Percentiles rank a stretch among this genome's conserved stretches.
phyloP scores from a whole-genome alignment of 2,113 vertebrate genomes.

The Nanger granti region DNA sequence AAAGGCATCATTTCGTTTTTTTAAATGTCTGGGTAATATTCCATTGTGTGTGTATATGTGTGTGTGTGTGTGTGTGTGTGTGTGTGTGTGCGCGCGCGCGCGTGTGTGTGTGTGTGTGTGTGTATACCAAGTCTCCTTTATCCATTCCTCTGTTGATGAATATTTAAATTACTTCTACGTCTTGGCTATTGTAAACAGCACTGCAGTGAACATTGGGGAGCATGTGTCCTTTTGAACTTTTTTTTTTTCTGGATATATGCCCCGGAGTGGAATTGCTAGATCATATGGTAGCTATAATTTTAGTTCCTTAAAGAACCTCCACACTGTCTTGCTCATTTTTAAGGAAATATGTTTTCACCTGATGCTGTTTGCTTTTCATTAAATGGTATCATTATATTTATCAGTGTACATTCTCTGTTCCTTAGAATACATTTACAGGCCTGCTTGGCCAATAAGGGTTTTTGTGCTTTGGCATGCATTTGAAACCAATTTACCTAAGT shows the following conservation, averaged over 20 bases:
- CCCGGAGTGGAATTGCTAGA: not conserved
- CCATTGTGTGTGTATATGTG: not conserved
- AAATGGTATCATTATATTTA: not conserved
- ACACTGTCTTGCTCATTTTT: not conserved
- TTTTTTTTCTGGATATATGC: not conserved
- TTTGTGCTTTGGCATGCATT: not conserved
- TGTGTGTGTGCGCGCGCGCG: not conserved
- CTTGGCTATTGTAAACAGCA: not conserved
- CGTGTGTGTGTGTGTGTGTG: accelerated
- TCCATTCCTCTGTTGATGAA: not conserved
- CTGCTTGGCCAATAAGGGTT: not conserved
- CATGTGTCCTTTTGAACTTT: not conserved
- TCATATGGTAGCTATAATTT: not conserved
- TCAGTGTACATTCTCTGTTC: not conserved
- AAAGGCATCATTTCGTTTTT: not conserved
- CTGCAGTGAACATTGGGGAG: not conserved
- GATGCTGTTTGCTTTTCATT: not conserved
- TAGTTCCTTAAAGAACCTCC: not conserved
- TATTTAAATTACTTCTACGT: not conserved
- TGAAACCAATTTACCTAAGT: not conserved
- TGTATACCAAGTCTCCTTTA: not conserved
- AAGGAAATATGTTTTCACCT: not conserved
- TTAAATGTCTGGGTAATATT: not conserved
- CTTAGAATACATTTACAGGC: not conserved
- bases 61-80: not conserved